A percentile compares a stretch with the other conserved stretches of the same genome.
phyloP scores from a whole-genome alignment of 92 coral and sea anemone genomes.

The Plumapathes pennacea region DNA sequence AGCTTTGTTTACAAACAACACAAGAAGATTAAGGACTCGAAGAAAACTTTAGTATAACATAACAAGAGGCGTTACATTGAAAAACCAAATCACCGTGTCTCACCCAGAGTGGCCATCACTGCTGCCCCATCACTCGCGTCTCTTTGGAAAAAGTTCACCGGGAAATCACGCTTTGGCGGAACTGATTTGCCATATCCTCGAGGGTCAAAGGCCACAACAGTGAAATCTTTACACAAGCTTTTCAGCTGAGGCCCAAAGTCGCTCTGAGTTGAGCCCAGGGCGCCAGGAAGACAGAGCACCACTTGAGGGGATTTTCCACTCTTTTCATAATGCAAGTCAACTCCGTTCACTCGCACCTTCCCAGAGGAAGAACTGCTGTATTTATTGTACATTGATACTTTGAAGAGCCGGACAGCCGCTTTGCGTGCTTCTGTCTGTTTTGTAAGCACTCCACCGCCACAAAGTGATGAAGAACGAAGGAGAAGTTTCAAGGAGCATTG shows the following conservation, averaged over 20 bases:
- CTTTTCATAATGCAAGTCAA: constrained; percentile 80
- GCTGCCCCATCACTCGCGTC: constrained; percentile 93
- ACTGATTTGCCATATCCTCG: constrained; percentile 96
- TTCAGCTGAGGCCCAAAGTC: constrained; percentile 94
- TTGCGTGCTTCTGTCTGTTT: no score
- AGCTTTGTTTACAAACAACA: no score
- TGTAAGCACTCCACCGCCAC: no score
- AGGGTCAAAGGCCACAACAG: constrained; percentile 91
- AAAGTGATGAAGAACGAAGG: no score
- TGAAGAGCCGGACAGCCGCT: no score
- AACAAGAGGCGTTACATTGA: neutral
- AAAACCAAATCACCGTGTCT: constrained; percentile 1
- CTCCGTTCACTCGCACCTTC: constrained; percentile 75
- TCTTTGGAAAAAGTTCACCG: constrained; percentile 77
- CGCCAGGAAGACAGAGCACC: constrained; percentile 90
- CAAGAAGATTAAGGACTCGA: neutral
- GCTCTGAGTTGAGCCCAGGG: constrained; percentile 87
- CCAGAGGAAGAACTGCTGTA: constrained; percentile 40
- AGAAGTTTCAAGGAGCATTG: no score
- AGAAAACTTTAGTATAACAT: neutral
- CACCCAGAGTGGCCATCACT: constrained; percentile 81
- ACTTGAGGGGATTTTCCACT: constrained; percentile 63
- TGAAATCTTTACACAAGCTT: constrained; percentile 66
- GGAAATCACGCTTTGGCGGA: constrained; percentile 95
- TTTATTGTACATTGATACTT: no score